A percentile compares a stretch with the other conserved stretches of the same genome.
phyloP scores from a whole-genome alignment of 2,797 vertebrate genomes.

The Tympanoctomys barrerae region DNA sequence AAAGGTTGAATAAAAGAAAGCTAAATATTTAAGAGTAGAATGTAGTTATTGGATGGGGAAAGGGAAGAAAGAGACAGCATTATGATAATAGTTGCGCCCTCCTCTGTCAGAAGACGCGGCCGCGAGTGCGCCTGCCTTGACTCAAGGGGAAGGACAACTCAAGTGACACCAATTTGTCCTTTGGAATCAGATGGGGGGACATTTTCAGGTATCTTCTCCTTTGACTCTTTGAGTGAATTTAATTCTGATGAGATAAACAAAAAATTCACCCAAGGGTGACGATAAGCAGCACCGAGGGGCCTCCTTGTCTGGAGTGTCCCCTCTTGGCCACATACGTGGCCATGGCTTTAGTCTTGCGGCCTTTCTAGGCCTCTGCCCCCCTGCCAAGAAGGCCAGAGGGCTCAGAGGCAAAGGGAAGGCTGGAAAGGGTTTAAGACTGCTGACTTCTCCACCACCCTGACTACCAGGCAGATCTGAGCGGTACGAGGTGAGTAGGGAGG shows the following conservation, averaged over 20 bases:
- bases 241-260: conserved; percentile 31
- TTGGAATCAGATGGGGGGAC: conserved; percentile 55
- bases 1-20: conserved; percentile 86
- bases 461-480: not conserved
- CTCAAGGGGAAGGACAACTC: conserved; percentile 70
- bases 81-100: conserved; percentile 85
- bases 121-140: conserved; percentile 69
- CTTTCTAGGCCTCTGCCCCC: not conserved
- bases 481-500: not conserved
- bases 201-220: conserved; percentile 64
- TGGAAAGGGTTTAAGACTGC: not conserved
- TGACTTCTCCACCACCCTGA: not conserved
- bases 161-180: conserved; percentile 75
- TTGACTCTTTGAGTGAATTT: conserved; percentile 66
- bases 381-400: not conserved
- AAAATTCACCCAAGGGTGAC: not conserved
- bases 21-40: conserved; percentile 86
- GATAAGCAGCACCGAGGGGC: not conserved
- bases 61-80: conserved; percentile 82
- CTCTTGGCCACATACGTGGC: not conserved
- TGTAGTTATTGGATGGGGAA: conserved; percentile 73
- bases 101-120: conserved; percentile 66
- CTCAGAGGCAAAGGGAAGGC: not conserved
- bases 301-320: not conserved
- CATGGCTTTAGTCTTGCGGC: not conserved